phyloP scores from a whole-genome alignment of 1,140 invertebrate genomes.

The Ceratosolen solmsi region DNA sequence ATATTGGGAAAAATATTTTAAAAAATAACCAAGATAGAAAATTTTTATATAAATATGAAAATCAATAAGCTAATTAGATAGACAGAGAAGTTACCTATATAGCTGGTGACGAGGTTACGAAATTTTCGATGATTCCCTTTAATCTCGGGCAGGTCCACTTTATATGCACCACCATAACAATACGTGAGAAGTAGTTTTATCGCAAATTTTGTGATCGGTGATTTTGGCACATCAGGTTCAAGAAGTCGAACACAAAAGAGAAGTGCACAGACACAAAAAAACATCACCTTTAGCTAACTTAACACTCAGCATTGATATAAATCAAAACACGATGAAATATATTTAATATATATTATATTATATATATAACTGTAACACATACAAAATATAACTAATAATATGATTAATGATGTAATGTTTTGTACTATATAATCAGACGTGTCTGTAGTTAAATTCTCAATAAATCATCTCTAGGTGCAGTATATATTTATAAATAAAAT shows the following conservation, averaged over 20 bases:
- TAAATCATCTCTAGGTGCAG: no score
- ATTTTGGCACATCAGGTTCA: conserved; percentile 67
- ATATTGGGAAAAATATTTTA: no score
- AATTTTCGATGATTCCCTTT: conserved; percentile 98
- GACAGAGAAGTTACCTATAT: conserved; percentile 87
- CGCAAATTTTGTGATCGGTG: conserved; percentile 64
- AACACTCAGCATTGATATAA: conserved; percentile 56
- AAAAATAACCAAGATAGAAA: no score
- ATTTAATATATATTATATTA: no score
- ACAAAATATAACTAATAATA: no score
- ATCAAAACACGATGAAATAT: conserved; percentile 7
- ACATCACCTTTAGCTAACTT: conserved; percentile 71
- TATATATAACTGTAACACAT: no score
- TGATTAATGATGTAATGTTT: no score
- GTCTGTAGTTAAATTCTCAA: no score
- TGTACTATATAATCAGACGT: no score
- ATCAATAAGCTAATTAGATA: conserved; percentile 61
- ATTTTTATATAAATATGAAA: no score
- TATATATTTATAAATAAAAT: no score
- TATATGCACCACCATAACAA: conserved; percentile 48
- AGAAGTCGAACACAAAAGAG: conserved; percentile 70
- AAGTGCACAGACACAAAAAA: conserved; percentile 74
- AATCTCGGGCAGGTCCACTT: conserved; percentile 97
- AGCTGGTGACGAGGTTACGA: conserved; percentile 96
- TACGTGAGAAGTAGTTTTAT: conserved; percentile 60